Percentiles rank a stretch among this genome's conserved stretches.
Conservation (phyloP, 2,888 invertebrate species). For the Bombyx huttoni region DNA sequence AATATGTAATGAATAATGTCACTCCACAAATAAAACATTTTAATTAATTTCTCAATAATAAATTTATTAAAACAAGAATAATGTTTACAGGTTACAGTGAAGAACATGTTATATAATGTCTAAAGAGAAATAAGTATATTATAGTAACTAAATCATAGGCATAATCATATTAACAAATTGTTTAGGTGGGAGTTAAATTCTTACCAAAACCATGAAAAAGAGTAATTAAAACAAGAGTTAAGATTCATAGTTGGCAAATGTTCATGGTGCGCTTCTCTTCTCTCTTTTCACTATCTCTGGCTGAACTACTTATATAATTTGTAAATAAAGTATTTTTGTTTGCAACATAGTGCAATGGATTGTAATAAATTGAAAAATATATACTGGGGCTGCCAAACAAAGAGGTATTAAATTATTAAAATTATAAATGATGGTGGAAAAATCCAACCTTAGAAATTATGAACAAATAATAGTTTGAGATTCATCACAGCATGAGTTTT, state of each 20-base stretch:
- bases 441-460: not conserved
- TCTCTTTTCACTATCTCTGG: not conserved
- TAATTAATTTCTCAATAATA: not conserved
- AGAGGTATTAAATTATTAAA: not conserved
- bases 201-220: not conserved
- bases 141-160: not conserved
- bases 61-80: constrained; percentile 3
- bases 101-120: not conserved
- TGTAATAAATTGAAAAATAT: too few species aligned
- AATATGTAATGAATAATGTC: too few species aligned
- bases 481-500: constrained; percentile 12
- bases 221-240: not conserved
- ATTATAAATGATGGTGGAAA: not conserved
- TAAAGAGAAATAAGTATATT: not conserved
- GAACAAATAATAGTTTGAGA: constrained; percentile 6
- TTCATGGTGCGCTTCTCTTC: not conserved
- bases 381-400: not conserved
- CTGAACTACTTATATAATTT: not conserved
- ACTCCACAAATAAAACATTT: too few species aligned
- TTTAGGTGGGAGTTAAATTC: not conserved
- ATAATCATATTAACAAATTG: not conserved
- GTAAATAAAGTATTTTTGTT: too few species aligned
- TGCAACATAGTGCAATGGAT: too few species aligned
- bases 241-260: not conserved
- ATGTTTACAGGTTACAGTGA: constrained; percentile 2